Base-by-base conservation (phyloP, 2,113 vertebrate genomes). In the Picathartes gymnocephalus region DNA sequence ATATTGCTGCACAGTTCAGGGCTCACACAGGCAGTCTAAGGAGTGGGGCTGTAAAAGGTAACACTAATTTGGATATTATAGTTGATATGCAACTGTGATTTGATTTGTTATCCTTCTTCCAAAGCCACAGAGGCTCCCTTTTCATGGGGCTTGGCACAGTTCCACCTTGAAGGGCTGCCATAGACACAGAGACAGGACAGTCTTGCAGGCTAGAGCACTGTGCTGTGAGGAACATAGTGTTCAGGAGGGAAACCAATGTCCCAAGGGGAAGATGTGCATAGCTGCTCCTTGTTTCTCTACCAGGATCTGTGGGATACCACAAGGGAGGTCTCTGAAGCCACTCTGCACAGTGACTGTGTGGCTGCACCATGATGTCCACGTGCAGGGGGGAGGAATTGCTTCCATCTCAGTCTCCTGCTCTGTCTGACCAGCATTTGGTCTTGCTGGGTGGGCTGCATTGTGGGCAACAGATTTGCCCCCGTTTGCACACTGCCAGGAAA, bases 101-200 rank as follows among this genome's bases (percentile, higher is more conserved):
- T 60, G 45, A 51, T 94, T 80, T 77, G 37, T 80, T 94, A 37
- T 16, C 47, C 58, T 65, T 90, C 50, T 82, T 85, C 62, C 66
- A 90, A 93, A 94, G 77, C 90, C 51, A 69, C 24, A 47, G 81
- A 94, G 45, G 54, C 42, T 92, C 60, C 17, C 44, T 95, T 89
- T 88, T 90, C 47, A 37, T 65, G 0, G 0, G 11, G 28, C 51
- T 87, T 57, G 72, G 71, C 92, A 79, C 0, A 0, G 39, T 60
- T 80, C 62, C 58, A 47, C 66, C 48, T 86, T 53, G 7, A 80
- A 88, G 71, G 39, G 64, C 92, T 86, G 81, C 74, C 79, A n/a
- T 13, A 80, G 74, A 65, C 7, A 0, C 47, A 87, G 62, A 87
- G 81, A 50, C 45, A 35, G 66, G 74, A 31, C 77, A 79, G 19